Percentiles rank a stretch among this genome's conserved stretches.
Conservation (phyloP, 2,113 vertebrate genomes). For the Callipepla californica region DNA sequence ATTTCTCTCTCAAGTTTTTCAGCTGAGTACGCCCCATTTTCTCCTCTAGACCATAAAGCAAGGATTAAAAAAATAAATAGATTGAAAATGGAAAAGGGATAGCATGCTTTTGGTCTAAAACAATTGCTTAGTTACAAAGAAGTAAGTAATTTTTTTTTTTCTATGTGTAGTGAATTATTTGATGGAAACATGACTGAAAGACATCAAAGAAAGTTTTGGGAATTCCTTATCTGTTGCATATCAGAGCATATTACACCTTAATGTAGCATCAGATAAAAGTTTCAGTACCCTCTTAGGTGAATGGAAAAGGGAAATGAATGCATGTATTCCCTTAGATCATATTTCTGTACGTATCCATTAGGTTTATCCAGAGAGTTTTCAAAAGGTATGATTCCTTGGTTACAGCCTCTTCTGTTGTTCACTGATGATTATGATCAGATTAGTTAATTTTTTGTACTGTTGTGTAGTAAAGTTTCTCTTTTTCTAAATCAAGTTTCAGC, state of each 20-base stretch:
- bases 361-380: conserved; percentile 17
- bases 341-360: background rate
- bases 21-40: background rate
- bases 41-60: background rate
- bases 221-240: conserved; percentile 30
- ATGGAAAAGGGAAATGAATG: conserved; percentile 40
- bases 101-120: background rate
- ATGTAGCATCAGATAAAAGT: conserved; percentile 45
- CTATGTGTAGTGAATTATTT: background rate
- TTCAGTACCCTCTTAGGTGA: conserved; percentile 37
- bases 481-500: conserved; percentile 1
- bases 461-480: background rate
- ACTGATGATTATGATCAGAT: background rate
- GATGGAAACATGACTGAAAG: conserved; percentile 10
- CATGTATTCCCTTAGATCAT: conserved; percentile 60
- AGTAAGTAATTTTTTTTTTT: conserved; percentile 17
- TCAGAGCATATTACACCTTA: conserved; percentile 27
- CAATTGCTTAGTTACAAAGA: conserved; percentile 18
- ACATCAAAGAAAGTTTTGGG: conserved; percentile 31
- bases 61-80: background rate
- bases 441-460: conserved; percentile 13
- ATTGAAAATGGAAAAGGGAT: background rate
- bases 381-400: background rate
- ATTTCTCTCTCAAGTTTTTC: conserved; percentile 14
- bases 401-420: background rate